Evolutionary conservation across 2,888 invertebrate genomes (phyloP).

Genomic region (Lasioglossum zephyrum): DNA sequence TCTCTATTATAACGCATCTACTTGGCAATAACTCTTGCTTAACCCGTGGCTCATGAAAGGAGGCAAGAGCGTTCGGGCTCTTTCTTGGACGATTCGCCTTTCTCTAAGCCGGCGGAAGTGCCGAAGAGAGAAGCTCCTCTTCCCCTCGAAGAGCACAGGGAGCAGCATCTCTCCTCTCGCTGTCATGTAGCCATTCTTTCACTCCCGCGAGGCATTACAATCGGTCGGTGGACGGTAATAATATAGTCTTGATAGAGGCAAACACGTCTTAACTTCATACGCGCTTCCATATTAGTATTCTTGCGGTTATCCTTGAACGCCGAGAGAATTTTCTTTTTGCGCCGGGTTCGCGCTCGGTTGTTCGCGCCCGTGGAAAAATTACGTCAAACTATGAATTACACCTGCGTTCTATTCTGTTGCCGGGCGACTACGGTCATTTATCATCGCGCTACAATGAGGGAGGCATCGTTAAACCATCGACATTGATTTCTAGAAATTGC

Average conservation of each 20-base stretch:
- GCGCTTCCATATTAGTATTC: conserved; percentile 65
- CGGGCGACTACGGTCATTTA: neutral
- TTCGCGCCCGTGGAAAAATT: conserved; percentile 22
- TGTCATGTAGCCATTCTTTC: conserved; percentile 55
- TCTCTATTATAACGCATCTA: conserved; percentile 56
- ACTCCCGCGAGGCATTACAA: conserved; percentile 52
- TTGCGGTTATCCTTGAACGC: conserved; percentile 41
- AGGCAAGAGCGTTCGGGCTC: conserved; percentile 25
- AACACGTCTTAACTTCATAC: conserved; percentile 63
- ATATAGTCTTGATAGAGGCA: conserved; percentile 63
- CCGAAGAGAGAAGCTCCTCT: conserved; percentile 34
- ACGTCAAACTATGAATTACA: conserved; percentile 32
- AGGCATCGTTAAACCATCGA: conserved; percentile 2
- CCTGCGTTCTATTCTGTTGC: conserved; percentile 9
- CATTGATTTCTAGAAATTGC: conserved; percentile 17
- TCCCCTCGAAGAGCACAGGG: conserved; percentile 50
- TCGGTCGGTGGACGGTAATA: conserved; percentile 52
- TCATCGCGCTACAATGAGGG: neutral
- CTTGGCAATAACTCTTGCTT: conserved; percentile 60
- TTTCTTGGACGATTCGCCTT: conserved; percentile 37
- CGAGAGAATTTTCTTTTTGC: conserved; percentile 18
- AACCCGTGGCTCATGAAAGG: conserved; percentile 61
- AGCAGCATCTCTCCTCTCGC: conserved; percentile 51
- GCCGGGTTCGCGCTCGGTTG: neutral
- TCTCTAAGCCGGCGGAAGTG: conserved; percentile 62